These are phyloP conservation scores for Synanthedon myopaeformis DNA, from an alignment of 2,888 invertebrate genomes.

Conservation along the genomic window DNA sequence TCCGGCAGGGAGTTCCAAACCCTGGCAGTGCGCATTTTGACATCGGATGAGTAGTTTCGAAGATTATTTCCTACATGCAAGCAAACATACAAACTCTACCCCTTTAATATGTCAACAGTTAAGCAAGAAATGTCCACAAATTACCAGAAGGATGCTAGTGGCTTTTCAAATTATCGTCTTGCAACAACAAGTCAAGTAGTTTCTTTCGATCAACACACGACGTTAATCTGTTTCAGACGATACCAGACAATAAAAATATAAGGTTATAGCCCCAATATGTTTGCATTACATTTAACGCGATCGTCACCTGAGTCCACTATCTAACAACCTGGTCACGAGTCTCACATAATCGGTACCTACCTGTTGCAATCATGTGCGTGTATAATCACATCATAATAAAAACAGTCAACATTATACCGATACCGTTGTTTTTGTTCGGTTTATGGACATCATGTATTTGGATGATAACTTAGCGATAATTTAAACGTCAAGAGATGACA, in stretches of 20 bases:
- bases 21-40: too few species aligned
- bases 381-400: neutral
- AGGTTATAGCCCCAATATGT: slow-evolving; percentile 13
- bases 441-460: neutral
- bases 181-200: neutral
- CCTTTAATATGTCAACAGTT: too few species aligned
- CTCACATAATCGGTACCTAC: slow-evolving; percentile 2
- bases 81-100: too few species aligned
- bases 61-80: too few species aligned
- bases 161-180: too few species aligned
- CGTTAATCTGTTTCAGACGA: slow-evolving; percentile 27
- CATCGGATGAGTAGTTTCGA: too few species aligned
- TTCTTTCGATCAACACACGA: slow-evolving; percentile 11
- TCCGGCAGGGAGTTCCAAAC: too few species aligned
- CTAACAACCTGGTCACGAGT: slow-evolving; percentile 20
- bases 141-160: too few species aligned
- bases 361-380: neutral
- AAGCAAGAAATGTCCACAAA: too few species aligned
- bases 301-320: slow-evolving; percentile 7
- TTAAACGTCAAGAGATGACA: too few species aligned
- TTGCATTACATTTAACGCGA: slow-evolving; percentile 12
- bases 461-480: neutral
- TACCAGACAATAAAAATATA: slow-evolving; percentile 13
- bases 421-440: neutral
- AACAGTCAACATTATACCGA: neutral